phyloP scores from a whole-genome alignment of 1,140 invertebrate genomes.

The Euglossa dilemma region DNA sequence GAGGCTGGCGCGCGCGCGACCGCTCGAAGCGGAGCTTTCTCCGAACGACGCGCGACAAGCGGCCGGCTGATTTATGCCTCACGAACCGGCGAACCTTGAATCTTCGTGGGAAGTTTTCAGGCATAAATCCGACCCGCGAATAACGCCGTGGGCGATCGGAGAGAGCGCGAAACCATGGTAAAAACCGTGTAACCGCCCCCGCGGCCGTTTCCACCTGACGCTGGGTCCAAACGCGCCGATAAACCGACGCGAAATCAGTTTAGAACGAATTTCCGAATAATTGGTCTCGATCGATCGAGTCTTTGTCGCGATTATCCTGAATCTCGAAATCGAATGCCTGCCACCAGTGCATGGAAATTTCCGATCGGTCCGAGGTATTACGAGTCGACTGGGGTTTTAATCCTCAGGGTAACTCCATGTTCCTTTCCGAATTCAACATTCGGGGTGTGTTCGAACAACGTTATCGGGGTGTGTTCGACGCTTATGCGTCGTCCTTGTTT shows the following conservation, averaged over 20 bases:
- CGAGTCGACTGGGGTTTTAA: too few relatives aligned
- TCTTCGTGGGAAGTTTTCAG: conserved; percentile 51
- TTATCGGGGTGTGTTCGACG: too few relatives aligned
- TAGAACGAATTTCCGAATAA: conserved; percentile 20
- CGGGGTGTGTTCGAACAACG: too few relatives aligned
- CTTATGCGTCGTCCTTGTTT: too few relatives aligned
- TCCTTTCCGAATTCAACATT: not conserved
- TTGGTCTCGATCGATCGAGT: not conserved
- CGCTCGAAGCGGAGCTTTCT: conserved; percentile 33
- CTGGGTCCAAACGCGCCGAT: not conserved
- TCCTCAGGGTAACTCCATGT: too few relatives aligned
- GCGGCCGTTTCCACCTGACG: conserved; percentile 15
- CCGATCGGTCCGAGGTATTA: not conserved
- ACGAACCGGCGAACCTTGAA: conserved; percentile 41
- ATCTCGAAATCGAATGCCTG: not conserved
- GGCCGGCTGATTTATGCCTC: conserved; percentile 43
- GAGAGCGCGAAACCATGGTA: conserved; percentile 15
- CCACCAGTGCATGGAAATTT: not conserved
- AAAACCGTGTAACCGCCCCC: not conserved
- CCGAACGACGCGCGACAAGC: conserved; percentile 45
- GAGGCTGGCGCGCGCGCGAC: not conserved
- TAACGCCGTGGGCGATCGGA: conserved; percentile 46
- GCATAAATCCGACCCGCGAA: conserved; percentile 47
- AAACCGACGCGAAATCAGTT: conserved; percentile 17
- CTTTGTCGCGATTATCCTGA: too few relatives aligned